Percentiles rank a stretch among this genome's conserved stretches.
Evolutionary conservation across 2,888 invertebrate species (phyloP).

Genomic region (Polyploca ridens): DNA sequence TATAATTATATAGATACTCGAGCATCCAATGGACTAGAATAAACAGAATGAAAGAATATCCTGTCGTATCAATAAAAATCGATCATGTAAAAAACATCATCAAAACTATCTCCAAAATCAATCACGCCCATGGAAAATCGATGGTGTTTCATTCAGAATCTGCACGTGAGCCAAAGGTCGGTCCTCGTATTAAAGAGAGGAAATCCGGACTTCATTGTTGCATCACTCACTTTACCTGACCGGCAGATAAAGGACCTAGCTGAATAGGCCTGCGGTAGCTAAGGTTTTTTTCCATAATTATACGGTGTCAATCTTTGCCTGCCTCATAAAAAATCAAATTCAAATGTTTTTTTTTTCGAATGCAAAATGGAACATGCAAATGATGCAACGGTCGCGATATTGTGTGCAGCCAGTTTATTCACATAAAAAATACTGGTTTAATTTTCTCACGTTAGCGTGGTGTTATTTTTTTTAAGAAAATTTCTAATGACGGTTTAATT

Average conservation of each 20-base stretch:
- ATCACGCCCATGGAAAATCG: slow-evolving; percentile 82
- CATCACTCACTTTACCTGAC: slow-evolving; percentile 81
- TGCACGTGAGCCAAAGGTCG: slow-evolving; percentile 81
- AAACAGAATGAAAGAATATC: slow-evolving; percentile 51
- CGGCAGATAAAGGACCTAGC: slow-evolving; percentile 65
- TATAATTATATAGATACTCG: slow-evolving; percentile 20
- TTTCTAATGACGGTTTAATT: slow-evolving; percentile 83
- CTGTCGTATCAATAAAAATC: slow-evolving; percentile 56
- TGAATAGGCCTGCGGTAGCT: slow-evolving; percentile 58
- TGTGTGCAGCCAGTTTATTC: slow-evolving; percentile 55
- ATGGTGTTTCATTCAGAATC: slow-evolving; percentile 70
- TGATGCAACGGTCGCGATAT: slow-evolving; percentile 72
- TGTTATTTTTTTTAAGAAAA: slow-evolving; percentile 61
- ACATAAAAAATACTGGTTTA: slow-evolving; percentile 64
- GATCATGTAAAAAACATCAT: slow-evolving; percentile 51
- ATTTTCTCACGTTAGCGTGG: slow-evolving; percentile 81
- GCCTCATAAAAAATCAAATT: slow-evolving; percentile 37
- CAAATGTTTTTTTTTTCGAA: slow-evolving; percentile 43
- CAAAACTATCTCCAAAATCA: slow-evolving; percentile 79
- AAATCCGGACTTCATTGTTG: slow-evolving; percentile 81
- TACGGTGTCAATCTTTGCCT: slow-evolving; percentile 60
- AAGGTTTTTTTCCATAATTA: slow-evolving; percentile 71
- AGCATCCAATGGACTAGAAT: slow-evolving; percentile 26
- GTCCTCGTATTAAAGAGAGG: slow-evolving; percentile 81
- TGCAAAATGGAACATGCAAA: slow-evolving; percentile 69